Conservation (phyloP, 1,140 invertebrate genomes). For the Drosophila insularis region DNA sequence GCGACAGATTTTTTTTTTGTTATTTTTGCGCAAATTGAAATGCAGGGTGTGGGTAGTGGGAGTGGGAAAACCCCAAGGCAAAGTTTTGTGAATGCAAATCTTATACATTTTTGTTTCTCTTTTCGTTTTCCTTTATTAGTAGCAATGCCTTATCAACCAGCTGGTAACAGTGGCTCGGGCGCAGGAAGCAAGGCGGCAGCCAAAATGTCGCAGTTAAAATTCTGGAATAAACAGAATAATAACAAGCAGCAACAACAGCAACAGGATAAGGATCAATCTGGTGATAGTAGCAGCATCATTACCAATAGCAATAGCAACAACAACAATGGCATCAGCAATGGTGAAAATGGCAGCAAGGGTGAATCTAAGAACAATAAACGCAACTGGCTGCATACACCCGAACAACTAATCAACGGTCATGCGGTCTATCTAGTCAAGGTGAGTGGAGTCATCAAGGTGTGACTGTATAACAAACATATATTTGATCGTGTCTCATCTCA, state of each 20-base stretch:
- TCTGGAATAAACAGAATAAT: slow-evolving; percentile 85
- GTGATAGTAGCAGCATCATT: slow-evolving; percentile 73
- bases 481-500: background rate
- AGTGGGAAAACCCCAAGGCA: slow-evolving; percentile 50
- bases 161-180: slow-evolving; percentile 53
- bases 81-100: slow-evolving; percentile 40
- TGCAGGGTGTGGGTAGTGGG: slow-evolving; percentile 19
- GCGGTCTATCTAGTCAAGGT: slow-evolving; percentile 99
- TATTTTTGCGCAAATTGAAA: slow-evolving; percentile 38
- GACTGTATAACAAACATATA: slow-evolving; percentile 35
- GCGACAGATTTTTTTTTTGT: slow-evolving; percentile 32
- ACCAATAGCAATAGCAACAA: slow-evolving; percentile 16
- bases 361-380: slow-evolving; percentile 83
- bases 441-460: slow-evolving; percentile 61
- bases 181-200: slow-evolving; percentile 58
- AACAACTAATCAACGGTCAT: slow-evolving; percentile 95
- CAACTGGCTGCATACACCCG: slow-evolving; percentile 97
- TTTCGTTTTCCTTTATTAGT: slow-evolving; percentile 4
- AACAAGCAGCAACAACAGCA: slow-evolving; percentile 78
- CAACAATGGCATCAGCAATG: slow-evolving; percentile 73
- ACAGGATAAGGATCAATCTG: slow-evolving; percentile 43
- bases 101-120: slow-evolving; percentile 25
- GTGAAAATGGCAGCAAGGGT: slow-evolving; percentile 48
- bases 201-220: slow-evolving; percentile 85
- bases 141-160: slow-evolving; percentile 73